Evolutionary conservation across 2,797 vertebrate species (phyloP).

Genomic region (Cuculus canorus): DNA sequence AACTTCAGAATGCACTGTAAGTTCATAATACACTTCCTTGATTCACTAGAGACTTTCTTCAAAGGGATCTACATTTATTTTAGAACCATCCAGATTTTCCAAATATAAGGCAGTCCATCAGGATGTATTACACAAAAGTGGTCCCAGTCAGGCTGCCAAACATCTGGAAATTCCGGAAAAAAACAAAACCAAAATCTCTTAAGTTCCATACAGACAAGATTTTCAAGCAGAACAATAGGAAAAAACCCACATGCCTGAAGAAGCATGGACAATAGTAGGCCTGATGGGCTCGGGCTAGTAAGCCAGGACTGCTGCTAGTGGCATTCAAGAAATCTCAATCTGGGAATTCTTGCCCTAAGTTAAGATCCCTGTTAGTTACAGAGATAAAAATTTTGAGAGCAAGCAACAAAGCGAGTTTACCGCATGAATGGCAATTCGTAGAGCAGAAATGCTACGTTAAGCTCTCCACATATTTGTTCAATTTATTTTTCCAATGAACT

Average conservation of each 20-base stretch:
- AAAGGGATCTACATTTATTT: not conserved
- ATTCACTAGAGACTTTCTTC: not conserved
- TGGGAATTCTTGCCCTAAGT: not conserved
- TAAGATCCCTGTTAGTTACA: not conserved
- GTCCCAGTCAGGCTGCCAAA: not conserved
- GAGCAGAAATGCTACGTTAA: not conserved
- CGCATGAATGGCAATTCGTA: not conserved
- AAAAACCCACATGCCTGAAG: not conserved
- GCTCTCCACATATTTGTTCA: not conserved
- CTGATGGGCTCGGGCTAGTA: not conserved
- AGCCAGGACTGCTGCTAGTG: not conserved
- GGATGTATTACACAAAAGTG: not conserved
- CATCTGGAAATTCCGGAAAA: constrained; percentile 19
- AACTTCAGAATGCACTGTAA: rapidly evolving
- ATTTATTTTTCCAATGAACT: not conserved
- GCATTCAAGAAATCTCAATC: not conserved
- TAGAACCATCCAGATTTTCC: not conserved
- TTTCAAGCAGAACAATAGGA: not conserved
- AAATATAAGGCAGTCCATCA: not conserved
- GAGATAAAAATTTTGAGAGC: not conserved
- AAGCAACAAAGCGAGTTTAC: not conserved
- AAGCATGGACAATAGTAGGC: not conserved
- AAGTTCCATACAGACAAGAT: not conserved
- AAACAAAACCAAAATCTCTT: not conserved
- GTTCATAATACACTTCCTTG: not conserved